Percentiles rank a stretch among this genome's conserved stretches.
These are phyloP conservation scores for Onychomys arenicola DNA, from an alignment of 2,797 vertebrate species.

Conservation along the genomic window DNA sequence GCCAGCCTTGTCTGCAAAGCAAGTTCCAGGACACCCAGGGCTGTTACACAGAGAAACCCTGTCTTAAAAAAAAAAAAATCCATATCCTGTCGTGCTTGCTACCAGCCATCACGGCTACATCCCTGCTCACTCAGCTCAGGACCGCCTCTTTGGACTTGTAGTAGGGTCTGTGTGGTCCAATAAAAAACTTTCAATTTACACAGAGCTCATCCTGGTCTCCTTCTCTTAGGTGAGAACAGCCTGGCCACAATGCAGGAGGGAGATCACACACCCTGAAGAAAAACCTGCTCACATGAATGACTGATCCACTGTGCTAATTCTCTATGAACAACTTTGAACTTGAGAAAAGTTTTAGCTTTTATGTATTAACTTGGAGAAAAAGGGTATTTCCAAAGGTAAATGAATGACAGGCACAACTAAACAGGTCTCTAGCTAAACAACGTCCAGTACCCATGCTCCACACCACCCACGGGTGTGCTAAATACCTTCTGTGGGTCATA, in stretches of 20 bases:
- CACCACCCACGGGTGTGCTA: not conserved
- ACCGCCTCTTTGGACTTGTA: not conserved
- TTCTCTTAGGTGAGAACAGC: not conserved
- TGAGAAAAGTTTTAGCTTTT: constrained; percentile 2
- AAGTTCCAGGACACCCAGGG: not conserved
- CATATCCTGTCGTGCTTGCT: not conserved
- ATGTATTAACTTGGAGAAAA: constrained; percentile 27
- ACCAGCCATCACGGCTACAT: not conserved
- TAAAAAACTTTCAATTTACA: not conserved
- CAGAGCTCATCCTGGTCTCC: not conserved
- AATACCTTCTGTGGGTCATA: not conserved
- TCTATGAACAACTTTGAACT: constrained; percentile 8
- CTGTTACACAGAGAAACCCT: no score
- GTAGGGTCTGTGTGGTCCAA: not conserved
- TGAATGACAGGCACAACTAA: not conserved
- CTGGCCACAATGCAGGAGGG: not conserved
- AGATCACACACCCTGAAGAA: not conserved
- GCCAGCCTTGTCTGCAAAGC: no score
- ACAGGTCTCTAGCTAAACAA: not conserved
- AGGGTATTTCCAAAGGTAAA: constrained; percentile 3
- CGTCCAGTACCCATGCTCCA: not conserved
- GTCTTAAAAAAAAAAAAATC: not conserved
- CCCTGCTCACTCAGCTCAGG: not conserved
- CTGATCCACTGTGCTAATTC: not conserved
- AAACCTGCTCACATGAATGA: not conserved